Percentiles rank a stretch among this genome's conserved stretches.
phyloP scores from a whole-genome alignment of 2,888 invertebrate genomes.

The Andrena minutula region DNA sequence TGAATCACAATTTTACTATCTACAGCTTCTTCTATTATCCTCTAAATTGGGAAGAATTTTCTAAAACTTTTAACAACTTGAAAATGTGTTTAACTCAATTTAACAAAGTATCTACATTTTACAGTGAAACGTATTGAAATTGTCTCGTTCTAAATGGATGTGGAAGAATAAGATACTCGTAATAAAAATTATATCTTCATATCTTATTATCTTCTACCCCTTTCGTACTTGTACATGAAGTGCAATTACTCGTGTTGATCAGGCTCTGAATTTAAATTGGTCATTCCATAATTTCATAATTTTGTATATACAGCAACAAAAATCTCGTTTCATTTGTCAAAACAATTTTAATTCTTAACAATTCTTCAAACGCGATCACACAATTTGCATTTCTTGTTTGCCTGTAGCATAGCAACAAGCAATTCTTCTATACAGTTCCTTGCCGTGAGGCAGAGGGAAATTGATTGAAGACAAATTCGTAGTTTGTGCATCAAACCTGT shows the following conservation, averaged over 20 bases:
- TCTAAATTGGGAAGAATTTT: not conserved
- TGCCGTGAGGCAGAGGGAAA: not conserved
- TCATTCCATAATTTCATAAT: not conserved
- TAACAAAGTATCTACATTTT: too few species aligned
- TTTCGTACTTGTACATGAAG: not conserved
- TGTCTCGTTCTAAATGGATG: too few species aligned
- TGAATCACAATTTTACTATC: not conserved
- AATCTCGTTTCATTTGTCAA: not conserved
- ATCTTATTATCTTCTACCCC: too few species aligned
- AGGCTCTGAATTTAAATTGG: not conserved
- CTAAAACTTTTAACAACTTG: too few species aligned
- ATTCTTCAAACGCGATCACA: not conserved
- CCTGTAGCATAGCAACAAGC: not conserved
- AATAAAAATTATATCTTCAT: too few species aligned
- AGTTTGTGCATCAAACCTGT: conserved; percentile 7
- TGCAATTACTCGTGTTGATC: not conserved
- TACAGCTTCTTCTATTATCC: not conserved
- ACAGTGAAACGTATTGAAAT: too few species aligned
- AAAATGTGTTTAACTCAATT: too few species aligned
- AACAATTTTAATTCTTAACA: not conserved
- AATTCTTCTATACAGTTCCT: not conserved
- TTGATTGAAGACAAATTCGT: conserved; percentile 1
- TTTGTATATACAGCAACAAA: not conserved
- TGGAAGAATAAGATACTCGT: too few species aligned
- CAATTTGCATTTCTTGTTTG: not conserved